Base-by-base conservation (phyloP, 2,113 vertebrate genomes). In the Gulo gulo region DNA sequence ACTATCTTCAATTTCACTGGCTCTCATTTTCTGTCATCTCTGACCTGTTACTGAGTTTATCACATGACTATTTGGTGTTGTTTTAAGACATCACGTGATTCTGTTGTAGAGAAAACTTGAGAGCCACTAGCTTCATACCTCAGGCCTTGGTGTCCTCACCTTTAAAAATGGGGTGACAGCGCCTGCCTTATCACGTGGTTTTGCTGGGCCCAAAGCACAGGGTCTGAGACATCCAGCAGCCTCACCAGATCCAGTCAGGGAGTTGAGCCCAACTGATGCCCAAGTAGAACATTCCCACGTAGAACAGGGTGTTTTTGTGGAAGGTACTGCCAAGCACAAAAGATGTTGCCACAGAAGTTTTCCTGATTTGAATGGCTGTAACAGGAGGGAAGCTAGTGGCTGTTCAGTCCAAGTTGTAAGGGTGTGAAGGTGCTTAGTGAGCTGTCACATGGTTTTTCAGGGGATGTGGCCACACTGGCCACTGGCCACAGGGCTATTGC, bases 191-290 rank as follows among this genome's bases (percentile, higher is more conserved):
- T 6, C 55, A 24, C 16, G 26, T 2, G 0, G 26, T 50, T 57
- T 10, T 82, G 18, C 26, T 6, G 18, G 12, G 45, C 15, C 71
- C 20, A 2, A 34, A 4, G 7, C 11, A 14, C 14, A 1, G 36
- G 13, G 6, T 69, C 57, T 42, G 13, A 9, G 74, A 7, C 7
- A 8, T 23, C 18, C 39, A n/a, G 39, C 16, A 15, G 39, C 59
- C 23, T 52, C 29, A 18, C 50, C 26, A 50, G 24, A 31, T 31
- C 15, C 15, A 36, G 14, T 23, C 10, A 74, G 74, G 34, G 21
- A 16, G 29, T 36, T 3, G 1, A 52, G n/a, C 69, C 29, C 18
- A 18, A 0, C 31, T 8, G 2, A 18, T 6, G 7, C 24, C 36
- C 47, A 47, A 4, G 6, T 55, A 55, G 55, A 16, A 9, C 10